Evolutionary conservation across 2,888 invertebrate species (phyloP), one percentile per base, ranked within the genome.

Genomic region (Fissipunctia ypsillon): DNA sequence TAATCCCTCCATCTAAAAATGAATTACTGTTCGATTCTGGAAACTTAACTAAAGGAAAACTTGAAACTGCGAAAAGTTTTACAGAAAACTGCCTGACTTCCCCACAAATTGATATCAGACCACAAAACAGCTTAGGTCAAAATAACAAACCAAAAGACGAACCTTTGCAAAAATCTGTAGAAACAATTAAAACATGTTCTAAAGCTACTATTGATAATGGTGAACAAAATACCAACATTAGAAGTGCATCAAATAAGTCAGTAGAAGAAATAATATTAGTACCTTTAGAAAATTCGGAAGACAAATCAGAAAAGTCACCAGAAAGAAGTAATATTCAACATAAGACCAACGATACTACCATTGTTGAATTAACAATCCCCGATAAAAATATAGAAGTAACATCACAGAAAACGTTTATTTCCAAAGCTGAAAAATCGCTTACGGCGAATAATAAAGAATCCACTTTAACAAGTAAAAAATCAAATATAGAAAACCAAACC

Each of bases 151-250:
- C 22, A 28, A n/a, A 43, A 41, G 38, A 3, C n/a, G 22, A 28
- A 52, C 28, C 25, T 38, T 50, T 50, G 19, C 35, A 38, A 54
- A 61, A n/a, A 35, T 45, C 28, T 48, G 14, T 63, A 28, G 14
- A 54, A 59, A 35, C 25, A 71, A 52, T 52, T 41, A 12, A 41
- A 69, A 69, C 48, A 48, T 22, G 22, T 22, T 25, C 48, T 22
- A 48, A n/a, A 10, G 19, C 19, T 60, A 25, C 31, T 22, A 74
- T 25, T 31, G 19, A 2, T 25, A 41, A 38, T 41, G 12, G 19
- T 28, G 19, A 43, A 38, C 28, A 75, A 25, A 38, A 43, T 1
- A 50, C 22, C 35, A 60, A 28, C 14, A 45, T 16, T 25, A 43
- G 1, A 7, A 73, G 12, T 43, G 31, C 43, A 65, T 22, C 43